phyloP scores from a whole-genome alignment of 2,888 invertebrate genomes.

The Nectonema munidae region DNA sequence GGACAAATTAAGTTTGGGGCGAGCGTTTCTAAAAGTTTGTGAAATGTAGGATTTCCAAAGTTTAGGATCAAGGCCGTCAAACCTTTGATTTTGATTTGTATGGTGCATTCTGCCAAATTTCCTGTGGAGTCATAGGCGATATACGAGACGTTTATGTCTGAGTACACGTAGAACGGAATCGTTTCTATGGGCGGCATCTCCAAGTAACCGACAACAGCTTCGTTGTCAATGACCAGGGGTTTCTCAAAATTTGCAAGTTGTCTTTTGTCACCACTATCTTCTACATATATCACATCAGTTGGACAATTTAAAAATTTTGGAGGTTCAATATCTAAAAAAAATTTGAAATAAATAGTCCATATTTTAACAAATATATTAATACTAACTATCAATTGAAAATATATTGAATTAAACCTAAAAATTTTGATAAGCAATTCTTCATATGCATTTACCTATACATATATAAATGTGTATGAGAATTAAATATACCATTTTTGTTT shows the following conservation, averaged over 20 bases:
- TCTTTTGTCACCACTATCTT: conserved; percentile 45
- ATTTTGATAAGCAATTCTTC: too few relatives aligned
- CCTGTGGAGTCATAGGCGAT: conserved; percentile 86
- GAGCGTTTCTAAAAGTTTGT: conserved; percentile 1
- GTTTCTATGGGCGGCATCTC: conserved; percentile 21
- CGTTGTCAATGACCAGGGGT: conserved; percentile 9
- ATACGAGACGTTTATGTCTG: conserved; percentile 58
- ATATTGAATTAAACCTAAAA: too few relatives aligned
- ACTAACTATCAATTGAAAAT: too few relatives aligned
- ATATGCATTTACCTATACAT: too few relatives aligned
- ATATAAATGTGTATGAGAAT: too few relatives aligned
- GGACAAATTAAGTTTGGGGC: conserved; percentile 7
- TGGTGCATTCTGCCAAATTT: conserved; percentile 78
- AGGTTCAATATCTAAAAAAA: conserved; percentile 69
- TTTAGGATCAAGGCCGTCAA: conserved; percentile 17
- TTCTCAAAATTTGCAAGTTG: conserved; percentile 63
- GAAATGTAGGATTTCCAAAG: background rate
- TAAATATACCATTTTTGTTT: too few relatives aligned
- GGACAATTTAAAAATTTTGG: conserved; percentile 86
- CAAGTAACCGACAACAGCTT: conserved; percentile 21
- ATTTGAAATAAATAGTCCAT: conserved; percentile 20
- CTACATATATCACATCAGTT: conserved; percentile 54
- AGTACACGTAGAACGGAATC: conserved; percentile 19
- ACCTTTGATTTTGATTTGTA: conserved; percentile 39
- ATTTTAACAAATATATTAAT: too few relatives aligned